Evolutionary conservation across 1,140 invertebrate species (phyloP).

Genomic region (Listronotus oregonensis): DNA sequence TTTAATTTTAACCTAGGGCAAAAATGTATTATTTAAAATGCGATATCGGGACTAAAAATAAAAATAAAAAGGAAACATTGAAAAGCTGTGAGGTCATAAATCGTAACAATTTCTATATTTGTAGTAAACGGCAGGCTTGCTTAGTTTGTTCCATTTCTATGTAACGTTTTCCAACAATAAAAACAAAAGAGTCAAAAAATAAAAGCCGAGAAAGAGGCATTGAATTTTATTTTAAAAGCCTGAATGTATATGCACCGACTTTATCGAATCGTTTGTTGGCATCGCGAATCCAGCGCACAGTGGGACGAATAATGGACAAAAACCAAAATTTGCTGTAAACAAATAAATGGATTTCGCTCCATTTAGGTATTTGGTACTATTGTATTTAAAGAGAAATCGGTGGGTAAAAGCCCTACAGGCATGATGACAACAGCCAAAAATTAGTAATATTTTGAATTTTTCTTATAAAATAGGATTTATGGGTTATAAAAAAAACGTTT

Average conservation of each 20-base stretch:
- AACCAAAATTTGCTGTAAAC: no score
- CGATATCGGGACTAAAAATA: background rate
- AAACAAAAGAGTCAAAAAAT: conserved; percentile 30
- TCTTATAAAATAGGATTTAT: no score
- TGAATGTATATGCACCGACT: conserved; percentile 19
- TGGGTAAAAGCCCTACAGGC: no score
- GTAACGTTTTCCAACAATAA: background rate
- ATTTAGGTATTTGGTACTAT: no score
- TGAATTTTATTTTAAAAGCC: conserved; percentile 30
- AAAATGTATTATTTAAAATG: background rate
- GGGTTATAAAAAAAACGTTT: no score
- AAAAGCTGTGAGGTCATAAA: conserved; percentile 11
- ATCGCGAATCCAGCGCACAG: conserved; percentile 23
- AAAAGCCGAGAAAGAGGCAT: conserved; percentile 28
- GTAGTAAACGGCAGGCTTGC: conserved; percentile 12
- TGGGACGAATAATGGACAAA: background rate
- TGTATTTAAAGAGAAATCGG: no score
- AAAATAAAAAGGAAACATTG: background rate
- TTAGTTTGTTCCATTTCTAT: conserved; percentile 23
- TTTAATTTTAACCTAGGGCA: no score
- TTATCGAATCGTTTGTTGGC: conserved; percentile 30
- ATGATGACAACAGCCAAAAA: no score
- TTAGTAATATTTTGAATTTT: no score
- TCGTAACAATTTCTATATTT: conserved; percentile 24
- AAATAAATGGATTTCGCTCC: no score